Percentiles rank a stretch among this genome's conserved stretches.
Evolutionary conservation across 2,888 invertebrate species (phyloP).

Genomic region (Teinopalpus imperialis): DNA sequence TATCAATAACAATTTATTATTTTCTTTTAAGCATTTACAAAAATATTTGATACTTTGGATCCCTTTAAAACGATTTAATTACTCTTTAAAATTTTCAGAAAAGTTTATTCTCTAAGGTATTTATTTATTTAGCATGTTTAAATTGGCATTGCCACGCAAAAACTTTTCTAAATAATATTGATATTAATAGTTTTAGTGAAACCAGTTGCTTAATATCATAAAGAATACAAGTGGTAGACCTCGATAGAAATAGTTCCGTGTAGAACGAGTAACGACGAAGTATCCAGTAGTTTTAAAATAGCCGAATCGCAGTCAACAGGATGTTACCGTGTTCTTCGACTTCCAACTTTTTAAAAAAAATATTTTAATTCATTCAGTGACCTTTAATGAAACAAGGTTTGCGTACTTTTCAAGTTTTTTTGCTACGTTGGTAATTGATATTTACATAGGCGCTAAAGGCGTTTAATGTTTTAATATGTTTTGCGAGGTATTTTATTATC

Average conservation of each 20-base stretch:
- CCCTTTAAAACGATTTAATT: too few relatives aligned
- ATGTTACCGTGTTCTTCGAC: constrained; percentile 11
- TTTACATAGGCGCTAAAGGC: background rate
- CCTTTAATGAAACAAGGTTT: constrained; percentile 18
- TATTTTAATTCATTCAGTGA: constrained; percentile 20
- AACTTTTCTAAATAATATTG: too few relatives aligned
- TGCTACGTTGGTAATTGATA: constrained; percentile 3
- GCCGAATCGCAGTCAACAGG: constrained; percentile 15
- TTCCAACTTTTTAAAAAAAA: constrained; percentile 6
- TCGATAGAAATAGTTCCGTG: constrained; percentile 16
- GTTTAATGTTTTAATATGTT: background rate
- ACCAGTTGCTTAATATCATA: constrained; percentile 11
- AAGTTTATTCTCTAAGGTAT: too few relatives aligned
- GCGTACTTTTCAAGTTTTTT: constrained; percentile 13
- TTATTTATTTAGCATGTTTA: too few relatives aligned
- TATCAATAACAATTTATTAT: too few relatives aligned
- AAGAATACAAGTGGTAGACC: constrained; percentile 14
- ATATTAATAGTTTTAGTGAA: constrained; percentile 14
- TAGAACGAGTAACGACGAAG: background rate
- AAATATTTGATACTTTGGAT: too few relatives aligned
- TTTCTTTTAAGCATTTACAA: too few relatives aligned
- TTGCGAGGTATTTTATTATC: too few relatives aligned
- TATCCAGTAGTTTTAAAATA: constrained; percentile 4
- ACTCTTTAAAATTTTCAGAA: too few relatives aligned
- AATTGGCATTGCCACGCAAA: too few relatives aligned